Conservation (phyloP, 2,888 invertebrate genomes). For the Dastarcus helophoroides region DNA sequence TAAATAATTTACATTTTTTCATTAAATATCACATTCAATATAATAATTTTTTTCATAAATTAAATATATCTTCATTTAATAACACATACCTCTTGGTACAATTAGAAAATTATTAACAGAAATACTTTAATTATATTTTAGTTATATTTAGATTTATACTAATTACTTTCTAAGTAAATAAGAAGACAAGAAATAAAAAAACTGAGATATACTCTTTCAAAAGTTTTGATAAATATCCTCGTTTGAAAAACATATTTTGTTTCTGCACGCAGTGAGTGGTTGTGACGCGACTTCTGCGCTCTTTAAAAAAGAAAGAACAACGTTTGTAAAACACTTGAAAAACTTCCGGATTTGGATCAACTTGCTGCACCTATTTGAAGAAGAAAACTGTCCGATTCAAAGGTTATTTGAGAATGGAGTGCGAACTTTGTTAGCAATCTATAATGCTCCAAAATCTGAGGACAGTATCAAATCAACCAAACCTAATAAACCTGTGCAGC, state of each 20-base stretch:
- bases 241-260: slow-evolving; percentile 18
- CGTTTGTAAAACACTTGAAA: slow-evolving; percentile 17
- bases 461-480: slow-evolving; percentile 21
- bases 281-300: slow-evolving; percentile 23
- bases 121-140: too few relatives aligned
- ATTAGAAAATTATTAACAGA: too few relatives aligned
- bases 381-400: slow-evolving; percentile 24
- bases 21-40: too few relatives aligned
- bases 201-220: too few relatives aligned
- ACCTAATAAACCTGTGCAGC: slow-evolving; percentile 23
- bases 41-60: too few relatives aligned
- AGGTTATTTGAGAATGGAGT: slow-evolving; percentile 19
- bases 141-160: too few relatives aligned
- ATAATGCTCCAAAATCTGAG: slow-evolving; percentile 25
- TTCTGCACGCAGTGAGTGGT: slow-evolving; percentile 21
- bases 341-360: slow-evolving; percentile 20
- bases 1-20: too few relatives aligned
- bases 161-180: too few relatives aligned
- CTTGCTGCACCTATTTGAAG: slow-evolving; percentile 21
- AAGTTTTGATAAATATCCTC: slow-evolving; percentile 23
- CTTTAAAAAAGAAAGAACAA: slow-evolving; percentile 22
- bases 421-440: slow-evolving; percentile 23
- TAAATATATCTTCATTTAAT: too few relatives aligned
- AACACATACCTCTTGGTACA: too few relatives aligned
- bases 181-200: too few relatives aligned